phyloP scores from a whole-genome alignment of 2,888 invertebrate species.

The Acrobasis repandana region DNA sequence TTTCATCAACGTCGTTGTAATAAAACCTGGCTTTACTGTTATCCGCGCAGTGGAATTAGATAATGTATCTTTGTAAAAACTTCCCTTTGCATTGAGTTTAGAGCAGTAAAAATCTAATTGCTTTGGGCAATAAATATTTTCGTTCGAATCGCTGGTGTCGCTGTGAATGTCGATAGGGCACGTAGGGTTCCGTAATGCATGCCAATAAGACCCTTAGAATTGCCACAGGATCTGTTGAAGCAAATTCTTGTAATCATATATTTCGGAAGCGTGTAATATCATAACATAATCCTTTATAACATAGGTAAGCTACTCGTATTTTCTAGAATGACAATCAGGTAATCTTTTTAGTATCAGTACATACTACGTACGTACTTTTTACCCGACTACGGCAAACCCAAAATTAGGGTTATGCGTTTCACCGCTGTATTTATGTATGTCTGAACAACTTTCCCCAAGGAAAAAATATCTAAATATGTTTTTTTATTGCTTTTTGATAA shows the following conservation, averaged over 20 bases:
- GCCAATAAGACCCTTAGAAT: constrained; percentile 68
- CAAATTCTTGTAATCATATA: constrained; percentile 58
- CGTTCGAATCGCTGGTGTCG: constrained; percentile 54
- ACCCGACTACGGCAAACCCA: too few species aligned
- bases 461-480: too few species aligned
- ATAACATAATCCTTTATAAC: constrained; percentile 29
- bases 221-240: constrained; percentile 51
- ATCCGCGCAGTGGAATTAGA: constrained; percentile 69
- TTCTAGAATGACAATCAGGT: too few species aligned
- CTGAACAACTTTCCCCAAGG: too few species aligned
- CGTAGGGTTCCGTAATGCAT: constrained; percentile 65
- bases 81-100: constrained; percentile 54
- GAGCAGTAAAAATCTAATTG: constrained; percentile 74
- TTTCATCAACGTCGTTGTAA: constrained; percentile 73
- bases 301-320: background rate
- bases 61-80: constrained; percentile 71
- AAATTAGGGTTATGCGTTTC: too few species aligned
- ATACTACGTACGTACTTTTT: too few species aligned
- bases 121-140: constrained; percentile 71
- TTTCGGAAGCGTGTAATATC: constrained; percentile 45
- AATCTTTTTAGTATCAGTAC: background rate
- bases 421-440: too few species aligned
- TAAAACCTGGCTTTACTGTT: constrained; percentile 75
- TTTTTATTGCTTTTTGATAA: too few species aligned
- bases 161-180: constrained; percentile 64